These are phyloP conservation scores for Nyctibius grandis DNA, from an alignment of 2,797 vertebrate genomes.

Conservation along the genomic window DNA sequence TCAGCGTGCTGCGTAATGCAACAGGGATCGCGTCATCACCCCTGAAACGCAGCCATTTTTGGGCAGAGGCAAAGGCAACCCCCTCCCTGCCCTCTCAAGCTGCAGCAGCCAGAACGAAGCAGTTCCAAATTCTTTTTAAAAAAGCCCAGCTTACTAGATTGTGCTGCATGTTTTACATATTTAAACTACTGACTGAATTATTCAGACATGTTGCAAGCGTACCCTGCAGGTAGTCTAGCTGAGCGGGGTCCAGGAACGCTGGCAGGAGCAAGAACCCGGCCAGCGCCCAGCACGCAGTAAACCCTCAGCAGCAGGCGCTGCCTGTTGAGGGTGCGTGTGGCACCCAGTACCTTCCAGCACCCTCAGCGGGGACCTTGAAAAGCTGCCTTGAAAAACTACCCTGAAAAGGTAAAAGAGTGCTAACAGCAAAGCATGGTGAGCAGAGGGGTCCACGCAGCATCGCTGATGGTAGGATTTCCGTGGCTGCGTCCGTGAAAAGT, in stretches of 20 bases:
- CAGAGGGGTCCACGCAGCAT: not conserved
- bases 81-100: not conserved
- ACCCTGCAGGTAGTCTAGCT: not conserved
- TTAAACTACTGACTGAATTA: not conserved
- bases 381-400: not conserved
- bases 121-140: not conserved
- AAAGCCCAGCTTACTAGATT: not conserved
- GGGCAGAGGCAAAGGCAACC: not conserved
- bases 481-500: not conserved
- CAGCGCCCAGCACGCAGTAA: not conserved
- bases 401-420: not conserved
- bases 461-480: not conserved
- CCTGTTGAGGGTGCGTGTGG: not conserved
- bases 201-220: not conserved
- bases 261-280: not conserved
- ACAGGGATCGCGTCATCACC: not conserved
- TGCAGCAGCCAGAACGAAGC: not conserved
- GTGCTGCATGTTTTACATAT: not conserved
- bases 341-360: not conserved
- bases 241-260: not conserved
- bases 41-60: rapidly evolving
- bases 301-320: rapidly evolving
- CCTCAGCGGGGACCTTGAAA: not conserved
- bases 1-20: rapidly evolving
- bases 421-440: not conserved